phyloP scores from a whole-genome alignment of 2,113 vertebrate species.

The Camelus bactrianus region DNA sequence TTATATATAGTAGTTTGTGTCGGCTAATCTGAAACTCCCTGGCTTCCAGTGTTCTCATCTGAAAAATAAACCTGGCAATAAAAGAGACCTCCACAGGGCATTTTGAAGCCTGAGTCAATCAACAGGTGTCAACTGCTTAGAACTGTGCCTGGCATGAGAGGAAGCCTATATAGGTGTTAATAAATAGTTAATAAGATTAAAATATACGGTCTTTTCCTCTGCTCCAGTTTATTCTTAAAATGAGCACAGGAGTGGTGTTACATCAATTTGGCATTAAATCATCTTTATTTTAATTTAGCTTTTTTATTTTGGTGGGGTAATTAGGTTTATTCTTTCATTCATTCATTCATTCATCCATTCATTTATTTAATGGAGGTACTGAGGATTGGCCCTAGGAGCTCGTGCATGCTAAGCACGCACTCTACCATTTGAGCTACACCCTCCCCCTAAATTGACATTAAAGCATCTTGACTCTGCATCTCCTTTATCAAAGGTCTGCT shows the following conservation, averaged over 20 bases:
- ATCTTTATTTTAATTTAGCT: background rate
- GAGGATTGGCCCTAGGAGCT: too few relatives aligned
- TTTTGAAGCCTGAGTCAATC: background rate
- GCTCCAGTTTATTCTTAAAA: background rate
- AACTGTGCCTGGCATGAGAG: fast-evolving
- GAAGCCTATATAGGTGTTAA: background rate
- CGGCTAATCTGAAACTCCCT: too few relatives aligned
- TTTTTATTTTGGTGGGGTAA: too few relatives aligned
- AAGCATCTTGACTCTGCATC: background rate
- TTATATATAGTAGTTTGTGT: too few relatives aligned
- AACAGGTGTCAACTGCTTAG: background rate
- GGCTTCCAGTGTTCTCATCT: background rate
- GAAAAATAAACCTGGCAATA: background rate
- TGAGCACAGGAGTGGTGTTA: background rate
- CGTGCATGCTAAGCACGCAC: too few relatives aligned
- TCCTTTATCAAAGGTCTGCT: background rate
- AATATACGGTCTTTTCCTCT: background rate
- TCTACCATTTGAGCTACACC: too few relatives aligned
- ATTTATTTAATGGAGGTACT: too few relatives aligned
- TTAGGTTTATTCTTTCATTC: too few relatives aligned
- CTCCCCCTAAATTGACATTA: background rate
- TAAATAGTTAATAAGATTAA: background rate
- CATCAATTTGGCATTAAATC: background rate
- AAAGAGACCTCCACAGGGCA: background rate
- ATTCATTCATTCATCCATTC: too few relatives aligned